Evolutionary conservation across 2,888 invertebrate genomes (phyloP).

Genomic region (Harpalus rubripes): DNA sequence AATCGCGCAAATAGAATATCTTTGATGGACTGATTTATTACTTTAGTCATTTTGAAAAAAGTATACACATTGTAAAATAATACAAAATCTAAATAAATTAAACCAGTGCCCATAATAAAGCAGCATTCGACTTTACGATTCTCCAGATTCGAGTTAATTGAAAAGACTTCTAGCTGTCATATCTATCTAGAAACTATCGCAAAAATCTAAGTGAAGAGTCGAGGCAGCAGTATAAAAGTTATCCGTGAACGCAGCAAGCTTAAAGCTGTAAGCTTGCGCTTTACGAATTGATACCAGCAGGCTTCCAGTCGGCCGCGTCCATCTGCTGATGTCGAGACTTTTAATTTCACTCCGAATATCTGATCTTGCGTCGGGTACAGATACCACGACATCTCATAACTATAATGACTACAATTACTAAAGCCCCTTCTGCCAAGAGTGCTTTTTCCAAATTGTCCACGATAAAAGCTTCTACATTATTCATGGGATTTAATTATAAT

Average conservation of each 20-base stretch:
- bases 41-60: too few relatives aligned
- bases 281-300: conserved; percentile 46
- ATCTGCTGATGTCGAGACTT: conserved; percentile 58
- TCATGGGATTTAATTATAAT: background rate
- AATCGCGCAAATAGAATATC: too few relatives aligned
- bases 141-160: too few relatives aligned
- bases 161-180: too few relatives aligned
- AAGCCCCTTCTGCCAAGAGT: background rate
- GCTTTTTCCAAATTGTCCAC: background rate
- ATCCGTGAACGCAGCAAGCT: conserved; percentile 14
- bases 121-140: too few relatives aligned
- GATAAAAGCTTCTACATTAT: background rate
- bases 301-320: conserved; percentile 41
- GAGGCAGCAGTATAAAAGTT: conserved; percentile 9
- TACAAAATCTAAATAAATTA: too few relatives aligned
- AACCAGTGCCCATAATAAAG: too few relatives aligned
- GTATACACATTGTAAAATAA: too few relatives aligned
- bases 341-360: conserved; percentile 59
- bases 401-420: conserved; percentile 3
- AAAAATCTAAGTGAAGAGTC: too few relatives aligned
- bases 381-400: background rate
- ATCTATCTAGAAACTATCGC: too few relatives aligned
- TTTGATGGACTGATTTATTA: too few relatives aligned
- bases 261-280: background rate
- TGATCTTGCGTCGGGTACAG: conserved; percentile 18